Evolutionary conservation across 2,888 invertebrate species (phyloP).

Genomic region (Vesta saturnalis): DNA sequence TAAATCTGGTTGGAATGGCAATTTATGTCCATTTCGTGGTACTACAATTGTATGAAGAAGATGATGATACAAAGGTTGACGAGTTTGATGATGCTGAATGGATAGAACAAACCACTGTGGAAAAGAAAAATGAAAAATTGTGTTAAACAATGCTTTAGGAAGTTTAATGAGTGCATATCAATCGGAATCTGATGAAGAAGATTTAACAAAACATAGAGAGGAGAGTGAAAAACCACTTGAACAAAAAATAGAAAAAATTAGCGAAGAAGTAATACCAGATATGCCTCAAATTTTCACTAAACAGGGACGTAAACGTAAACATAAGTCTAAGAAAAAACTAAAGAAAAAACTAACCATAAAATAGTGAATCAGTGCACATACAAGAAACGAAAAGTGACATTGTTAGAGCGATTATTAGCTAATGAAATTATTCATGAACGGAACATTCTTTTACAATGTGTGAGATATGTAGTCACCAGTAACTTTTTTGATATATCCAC

Average conservation of each 20-base stretch:
- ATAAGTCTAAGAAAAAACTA: slow-evolving; percentile 31
- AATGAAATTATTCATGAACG: slow-evolving; percentile 86
- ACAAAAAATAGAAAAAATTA: slow-evolving; percentile 57
- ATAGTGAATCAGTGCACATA: neutral
- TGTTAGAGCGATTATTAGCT: slow-evolving; percentile 77
- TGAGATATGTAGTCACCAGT: slow-evolving; percentile 79
- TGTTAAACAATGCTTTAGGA: slow-evolving; percentile 66
- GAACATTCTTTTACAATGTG: slow-evolving; percentile 87
- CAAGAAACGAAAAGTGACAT: slow-evolving; percentile 63
- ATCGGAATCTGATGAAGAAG: slow-evolving; percentile 62
- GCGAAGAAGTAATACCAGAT: slow-evolving; percentile 30
- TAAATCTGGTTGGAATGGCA: slow-evolving; percentile 58
- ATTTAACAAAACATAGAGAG: too few relatives aligned
- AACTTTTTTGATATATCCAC: slow-evolving; percentile 84
- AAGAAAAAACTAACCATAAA: neutral
- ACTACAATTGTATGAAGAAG: slow-evolving; percentile 50
- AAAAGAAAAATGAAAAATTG: slow-evolving; percentile 30
- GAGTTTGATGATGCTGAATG: slow-evolving; percentile 58
- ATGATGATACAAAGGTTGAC: slow-evolving; percentile 43
- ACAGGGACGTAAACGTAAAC: slow-evolving; percentile 29
- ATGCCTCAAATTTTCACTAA: slow-evolving; percentile 44
- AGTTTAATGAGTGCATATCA: slow-evolving; percentile 69
- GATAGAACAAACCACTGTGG: slow-evolving; percentile 38
- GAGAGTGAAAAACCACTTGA: slow-evolving; percentile 67
- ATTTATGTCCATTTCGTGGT: slow-evolving; percentile 58